Evolutionary conservation across 2,113 vertebrate genomes (phyloP), one percentile per base, ranked within the genome.

Genomic region (Sander lucioperca): DNA sequence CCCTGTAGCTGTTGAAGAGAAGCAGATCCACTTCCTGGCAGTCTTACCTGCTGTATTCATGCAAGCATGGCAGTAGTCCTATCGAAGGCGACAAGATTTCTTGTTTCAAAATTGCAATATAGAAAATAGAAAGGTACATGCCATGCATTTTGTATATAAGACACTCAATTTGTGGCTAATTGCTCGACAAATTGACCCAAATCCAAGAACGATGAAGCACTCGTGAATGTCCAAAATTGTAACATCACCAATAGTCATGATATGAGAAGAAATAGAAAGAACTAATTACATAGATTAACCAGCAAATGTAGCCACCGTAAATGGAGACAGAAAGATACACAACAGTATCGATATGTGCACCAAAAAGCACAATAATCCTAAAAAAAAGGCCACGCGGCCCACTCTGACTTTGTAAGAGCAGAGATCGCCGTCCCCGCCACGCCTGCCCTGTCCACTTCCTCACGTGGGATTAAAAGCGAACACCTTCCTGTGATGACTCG

Each of bases 401-500:
- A 39, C 39, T 21, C 3, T 25, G 23, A 15, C 18, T 56, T 23
- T 63, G 36, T 64, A 1, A 3, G 76, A 47, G 56, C 84, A 69
- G 86, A 80, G 87, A 23, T 83, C 53, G 0, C 15, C 23, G 23
- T 30, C 47, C 63, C 53, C 2, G 6, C 59, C 54, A 69, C 48
- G 71, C 51, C 77, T 67, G 71, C 73, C 71, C 21, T 58, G 79
- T 80, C 10, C 33, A 64, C 85, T 72, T 74, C 70, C 71, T 88
- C 90, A 77, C 69, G 48, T 25, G 84, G 83, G 72, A 74, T 91
- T 90, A 86, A 79, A 70, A 56, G 59, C 0, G 3, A 57, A 21
- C 83, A 79, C 78, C 89, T 90, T 74, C 84, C 86, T 62, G 73
- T 57, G 81, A 89, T 69, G 84, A 75, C 74, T 82, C 72, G 16